Evolutionary conservation across 2,888 invertebrate genomes (phyloP).

Genomic region (Thymelicus lineola): DNA sequence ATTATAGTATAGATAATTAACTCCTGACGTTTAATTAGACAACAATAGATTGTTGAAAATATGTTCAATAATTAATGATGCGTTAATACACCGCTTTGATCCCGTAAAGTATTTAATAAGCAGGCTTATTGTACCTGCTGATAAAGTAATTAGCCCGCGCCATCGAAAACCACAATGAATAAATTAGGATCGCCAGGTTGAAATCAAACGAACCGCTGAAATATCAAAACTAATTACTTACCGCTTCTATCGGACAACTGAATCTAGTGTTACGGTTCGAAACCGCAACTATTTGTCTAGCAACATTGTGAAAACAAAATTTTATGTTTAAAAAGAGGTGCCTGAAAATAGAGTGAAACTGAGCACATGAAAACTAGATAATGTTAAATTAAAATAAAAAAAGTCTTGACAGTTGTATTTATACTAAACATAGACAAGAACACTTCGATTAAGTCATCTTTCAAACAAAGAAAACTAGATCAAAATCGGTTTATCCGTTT

Average conservation of each 20-base stretch:
- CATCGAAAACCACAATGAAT: slow-evolving; percentile 3
- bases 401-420: too few species aligned
- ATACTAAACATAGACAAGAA: too few species aligned
- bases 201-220: not conserved
- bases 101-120: slow-evolving; percentile 15
- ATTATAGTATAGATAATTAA: not conserved
- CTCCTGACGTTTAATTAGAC: not conserved
- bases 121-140: not conserved
- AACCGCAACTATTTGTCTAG: too few species aligned
- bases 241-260: not conserved
- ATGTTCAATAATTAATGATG: not conserved
- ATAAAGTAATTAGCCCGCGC: slow-evolving; percentile 6
- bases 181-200: not conserved
- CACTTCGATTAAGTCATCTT: too few species aligned
- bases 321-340: too few species aligned
- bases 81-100: not conserved
- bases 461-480: too few species aligned
- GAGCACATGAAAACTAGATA: too few species aligned
- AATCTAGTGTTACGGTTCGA: too few species aligned
- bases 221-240: slow-evolving; percentile 10
- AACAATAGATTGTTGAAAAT: not conserved
- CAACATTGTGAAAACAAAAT: too few species aligned
- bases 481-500: too few species aligned
- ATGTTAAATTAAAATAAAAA: too few species aligned
- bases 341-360: too few species aligned